phyloP scores from a whole-genome alignment of 2,888 invertebrate species.

The Archips xylosteana region DNA sequence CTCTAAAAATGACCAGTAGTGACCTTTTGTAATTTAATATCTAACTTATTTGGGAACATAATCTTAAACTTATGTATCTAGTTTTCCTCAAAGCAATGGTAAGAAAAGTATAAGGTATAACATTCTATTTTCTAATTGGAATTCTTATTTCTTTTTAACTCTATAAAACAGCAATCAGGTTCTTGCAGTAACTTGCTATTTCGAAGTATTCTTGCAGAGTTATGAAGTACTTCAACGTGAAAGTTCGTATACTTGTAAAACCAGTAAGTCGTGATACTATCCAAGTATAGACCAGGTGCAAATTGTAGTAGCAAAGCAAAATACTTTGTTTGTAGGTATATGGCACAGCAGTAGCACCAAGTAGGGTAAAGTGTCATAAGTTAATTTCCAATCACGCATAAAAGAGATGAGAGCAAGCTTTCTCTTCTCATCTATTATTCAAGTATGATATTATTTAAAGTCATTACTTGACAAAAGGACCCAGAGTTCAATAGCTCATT shows the following conservation, averaged over 20 bases:
- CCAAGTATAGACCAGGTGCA: neutral
- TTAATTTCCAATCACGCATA: neutral
- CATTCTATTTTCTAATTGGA: neutral
- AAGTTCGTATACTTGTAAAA: conserved; percentile 37
- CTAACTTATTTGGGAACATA: conserved; percentile 8
- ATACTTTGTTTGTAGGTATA: no score
- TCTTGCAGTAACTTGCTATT: conserved; percentile 2
- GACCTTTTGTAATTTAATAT: conserved; percentile 22
- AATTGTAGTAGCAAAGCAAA: neutral
- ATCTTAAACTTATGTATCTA: conserved; percentile 39
- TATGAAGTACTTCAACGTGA: conserved; percentile 42
- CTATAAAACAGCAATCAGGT: neutral
- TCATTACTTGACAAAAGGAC: conserved; percentile 24
- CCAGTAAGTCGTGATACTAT: conserved; percentile 25
- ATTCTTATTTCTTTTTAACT: neutral
- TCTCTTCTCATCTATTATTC: neutral
- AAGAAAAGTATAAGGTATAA: neutral
- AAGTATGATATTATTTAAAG: neutral
- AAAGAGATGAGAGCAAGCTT: conserved; percentile 3
- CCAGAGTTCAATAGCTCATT: conserved; percentile 49
- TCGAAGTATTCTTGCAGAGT: conserved; percentile 31
- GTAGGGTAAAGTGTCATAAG: neutral
- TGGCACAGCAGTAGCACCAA: neutral
- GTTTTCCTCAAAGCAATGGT: neutral
- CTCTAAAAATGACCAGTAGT: conserved; percentile 32